phyloP scores from a whole-genome alignment of 2,113 vertebrate species.

The Cheirogaleus medius region DNA sequence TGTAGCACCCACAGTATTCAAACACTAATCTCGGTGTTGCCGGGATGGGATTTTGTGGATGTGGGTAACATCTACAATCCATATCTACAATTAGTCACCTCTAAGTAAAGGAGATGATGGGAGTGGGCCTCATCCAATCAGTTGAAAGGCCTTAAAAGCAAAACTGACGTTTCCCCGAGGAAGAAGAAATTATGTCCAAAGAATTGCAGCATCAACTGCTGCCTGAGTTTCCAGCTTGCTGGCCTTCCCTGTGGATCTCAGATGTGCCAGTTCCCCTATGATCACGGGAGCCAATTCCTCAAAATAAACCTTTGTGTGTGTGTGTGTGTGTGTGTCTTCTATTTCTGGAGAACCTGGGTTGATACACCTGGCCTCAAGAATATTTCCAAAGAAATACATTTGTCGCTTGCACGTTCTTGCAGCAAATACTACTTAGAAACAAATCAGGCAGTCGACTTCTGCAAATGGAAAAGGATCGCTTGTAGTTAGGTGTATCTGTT shows the following conservation, averaged over 20 bases:
- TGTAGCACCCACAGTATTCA: neutral
- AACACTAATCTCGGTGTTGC: neutral
- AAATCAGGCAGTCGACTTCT: neutral
- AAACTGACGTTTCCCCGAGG: neutral
- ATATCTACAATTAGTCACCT: neutral
- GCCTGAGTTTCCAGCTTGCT: neutral
- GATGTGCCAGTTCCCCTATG: neutral
- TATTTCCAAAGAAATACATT: neutral
- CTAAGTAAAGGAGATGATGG: neutral
- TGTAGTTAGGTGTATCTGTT: neutral
- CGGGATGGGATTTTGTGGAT: neutral
- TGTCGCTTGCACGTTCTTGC: neutral
- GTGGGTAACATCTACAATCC: neutral
- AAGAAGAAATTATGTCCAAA: neutral
- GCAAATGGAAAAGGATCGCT: neutral
- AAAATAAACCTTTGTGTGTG: neutral
- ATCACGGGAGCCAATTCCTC: neutral
- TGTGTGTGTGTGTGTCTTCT: neutral
- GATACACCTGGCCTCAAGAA: neutral
- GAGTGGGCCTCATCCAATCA: constrained; percentile 41
- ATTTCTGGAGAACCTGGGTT: neutral
- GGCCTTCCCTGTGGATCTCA: neutral
- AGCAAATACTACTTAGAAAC: neutral
- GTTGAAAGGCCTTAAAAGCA: neutral
- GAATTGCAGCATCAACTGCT: no score